Percentiles rank a stretch among this genome's conserved stretches.
Evolutionary conservation across 2,113 vertebrate genomes (phyloP).

Genomic region (Amazona guildingii): DNA sequence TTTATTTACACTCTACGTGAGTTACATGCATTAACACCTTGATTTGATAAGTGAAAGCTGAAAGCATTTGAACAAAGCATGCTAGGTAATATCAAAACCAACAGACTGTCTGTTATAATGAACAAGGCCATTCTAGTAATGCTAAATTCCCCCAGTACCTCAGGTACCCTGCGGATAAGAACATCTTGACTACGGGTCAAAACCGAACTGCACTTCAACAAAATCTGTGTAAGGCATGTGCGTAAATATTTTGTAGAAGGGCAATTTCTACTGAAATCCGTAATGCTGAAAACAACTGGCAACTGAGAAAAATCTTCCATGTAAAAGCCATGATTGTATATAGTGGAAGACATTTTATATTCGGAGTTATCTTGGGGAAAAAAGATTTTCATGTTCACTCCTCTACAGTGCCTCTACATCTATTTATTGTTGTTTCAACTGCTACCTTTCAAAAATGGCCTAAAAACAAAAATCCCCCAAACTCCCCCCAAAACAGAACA

Average conservation of each 20-base stretch:
- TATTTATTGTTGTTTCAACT: neutral
- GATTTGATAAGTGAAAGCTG: neutral
- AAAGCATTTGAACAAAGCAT: constrained; percentile 26
- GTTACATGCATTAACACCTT: constrained; percentile 16
- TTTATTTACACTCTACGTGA: neutral
- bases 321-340: neutral
- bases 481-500: neutral
- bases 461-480: neutral
- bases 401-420: neutral
- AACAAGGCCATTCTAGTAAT: neutral
- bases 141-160: neutral
- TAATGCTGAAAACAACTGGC: neutral
- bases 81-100: neutral
- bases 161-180: neutral
- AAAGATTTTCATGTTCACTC: neutral
- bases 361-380: neutral
- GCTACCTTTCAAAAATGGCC: neutral
- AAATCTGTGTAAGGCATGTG: neutral
- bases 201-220: neutral
- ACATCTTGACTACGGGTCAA: neutral
- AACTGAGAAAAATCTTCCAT: neutral
- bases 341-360: neutral
- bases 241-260: neutral
- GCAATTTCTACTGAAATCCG: neutral
- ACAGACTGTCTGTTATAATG: neutral